Evolutionary conservation across 2,113 vertebrate genomes (phyloP).

Genomic region (Aptenodytes patagonicus): DNA sequence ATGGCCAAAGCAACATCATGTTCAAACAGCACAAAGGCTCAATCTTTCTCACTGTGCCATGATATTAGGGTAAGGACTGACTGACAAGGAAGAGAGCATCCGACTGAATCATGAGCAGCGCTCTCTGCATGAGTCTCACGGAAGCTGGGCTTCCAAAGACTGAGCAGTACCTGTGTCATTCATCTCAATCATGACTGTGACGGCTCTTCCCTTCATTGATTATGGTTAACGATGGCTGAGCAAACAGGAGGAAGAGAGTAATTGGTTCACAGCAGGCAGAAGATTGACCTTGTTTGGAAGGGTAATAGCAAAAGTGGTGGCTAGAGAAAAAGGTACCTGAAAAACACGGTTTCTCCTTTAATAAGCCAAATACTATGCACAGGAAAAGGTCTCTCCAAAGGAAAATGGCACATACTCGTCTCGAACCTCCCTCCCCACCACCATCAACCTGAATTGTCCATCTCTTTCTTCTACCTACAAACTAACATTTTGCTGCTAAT

Average conservation of each 20-base stretch:
- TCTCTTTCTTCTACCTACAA: not conserved
- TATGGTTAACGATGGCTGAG: not conserved
- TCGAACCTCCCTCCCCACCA: not conserved
- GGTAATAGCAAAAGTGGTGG: not conserved
- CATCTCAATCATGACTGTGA: conserved; percentile 12
- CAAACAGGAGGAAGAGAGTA: not conserved
- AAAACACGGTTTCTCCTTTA: not conserved
- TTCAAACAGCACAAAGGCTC: not conserved
- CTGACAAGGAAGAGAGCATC: not conserved
- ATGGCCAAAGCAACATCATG: not conserved
- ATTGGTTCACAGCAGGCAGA: not conserved
- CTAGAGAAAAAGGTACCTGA: not conserved
- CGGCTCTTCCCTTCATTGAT: conserved; percentile 17
- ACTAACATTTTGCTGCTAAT: not conserved
- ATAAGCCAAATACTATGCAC: not conserved
- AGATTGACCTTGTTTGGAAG: not conserved
- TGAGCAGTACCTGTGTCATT: not conserved
- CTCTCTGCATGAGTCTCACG: not conserved
- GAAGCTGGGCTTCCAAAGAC: not conserved
- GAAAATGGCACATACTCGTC: not conserved
- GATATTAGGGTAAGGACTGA: not conserved
- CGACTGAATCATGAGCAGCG: not conserved
- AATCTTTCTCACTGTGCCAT: not conserved
- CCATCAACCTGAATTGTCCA: not conserved
- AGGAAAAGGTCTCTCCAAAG: not conserved